Evolutionary conservation across 2,797 vertebrate species (phyloP).

Genomic region (Phyllotis vaccarum): DNA sequence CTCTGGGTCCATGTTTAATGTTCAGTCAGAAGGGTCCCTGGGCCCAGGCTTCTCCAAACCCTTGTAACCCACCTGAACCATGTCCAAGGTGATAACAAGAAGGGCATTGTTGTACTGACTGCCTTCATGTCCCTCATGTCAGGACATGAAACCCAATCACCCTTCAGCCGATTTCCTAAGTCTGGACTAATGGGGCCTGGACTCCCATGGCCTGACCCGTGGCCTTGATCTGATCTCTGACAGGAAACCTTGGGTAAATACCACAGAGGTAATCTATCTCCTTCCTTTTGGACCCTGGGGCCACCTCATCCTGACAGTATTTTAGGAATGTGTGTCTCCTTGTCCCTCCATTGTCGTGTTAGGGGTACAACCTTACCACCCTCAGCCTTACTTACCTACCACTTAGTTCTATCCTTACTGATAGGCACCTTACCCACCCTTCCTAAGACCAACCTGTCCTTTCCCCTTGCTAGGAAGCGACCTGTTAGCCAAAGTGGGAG

Average conservation of each 20-base stretch:
- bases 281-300: neutral
- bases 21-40: too few relatives aligned
- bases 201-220: neutral
- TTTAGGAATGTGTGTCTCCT: neutral
- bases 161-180: neutral
- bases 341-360: neutral
- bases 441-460: neutral
- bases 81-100: neutral
- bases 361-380: neutral
- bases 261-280: neutral
- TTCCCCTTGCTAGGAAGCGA: neutral
- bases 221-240: neutral
- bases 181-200: neutral
- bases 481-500: neutral
- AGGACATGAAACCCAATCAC: neutral
- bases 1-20: neutral
- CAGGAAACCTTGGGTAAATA: neutral
- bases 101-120: too few relatives aligned
- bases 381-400: too few relatives aligned
- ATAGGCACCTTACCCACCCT: neutral
- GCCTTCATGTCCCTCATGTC: too few relatives aligned
- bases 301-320: neutral
- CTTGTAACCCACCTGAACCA: neutral
- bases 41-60: neutral
- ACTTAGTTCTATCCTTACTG: neutral